Base-by-base conservation (phyloP, 1,140 invertebrate genomes). In the Lutraria rhynchaena region DNA sequence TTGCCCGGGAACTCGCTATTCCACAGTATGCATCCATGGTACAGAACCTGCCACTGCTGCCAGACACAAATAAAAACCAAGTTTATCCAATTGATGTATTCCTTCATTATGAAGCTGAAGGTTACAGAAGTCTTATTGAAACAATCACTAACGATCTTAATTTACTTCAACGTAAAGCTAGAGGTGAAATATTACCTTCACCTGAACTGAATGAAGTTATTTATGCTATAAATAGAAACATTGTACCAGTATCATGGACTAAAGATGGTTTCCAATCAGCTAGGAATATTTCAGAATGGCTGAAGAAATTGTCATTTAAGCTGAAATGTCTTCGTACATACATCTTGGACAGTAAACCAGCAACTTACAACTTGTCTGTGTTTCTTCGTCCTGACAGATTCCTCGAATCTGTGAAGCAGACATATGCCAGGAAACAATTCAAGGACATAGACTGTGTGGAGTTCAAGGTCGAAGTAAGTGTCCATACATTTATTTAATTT, bases 301-400 rank as follows among this genome's bases (percentile, higher is more conserved):
- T 90, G 41, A 58, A 60, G 33, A 82, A 84, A 15, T 24, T 92
- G 31, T 67, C 84, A 3, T 55, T 70, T 0, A 83, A 67, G 27
- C 69, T 88, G 17, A 69, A 80, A 33, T 83, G 61, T 46, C 70
- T 91, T 0, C 81, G 73, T 19, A 61, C 82, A 0, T 89, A 89
- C 44, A 65, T 87, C 2, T 46, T 84, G 27, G 81, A 85, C 27
- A 49, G 70, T 3, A 70, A 78, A 7, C 65, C 61, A 1, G 71
- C 81, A 7, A 65, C 80, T 13, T 89, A 86, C 27, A 85, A 87
- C 58, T 67, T 92, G 2, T 83, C 85, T 17, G 87, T 82, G n/a
- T 92, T 92, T 71, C 78, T 88, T 9, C 83, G 89, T 9, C 90
- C 91, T 11, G 88, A 90, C 46, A 82, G 86, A 37, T 87, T 92